Conservation (phyloP, 2,113 vertebrate genomes). For the Eurypyga helias region DNA sequence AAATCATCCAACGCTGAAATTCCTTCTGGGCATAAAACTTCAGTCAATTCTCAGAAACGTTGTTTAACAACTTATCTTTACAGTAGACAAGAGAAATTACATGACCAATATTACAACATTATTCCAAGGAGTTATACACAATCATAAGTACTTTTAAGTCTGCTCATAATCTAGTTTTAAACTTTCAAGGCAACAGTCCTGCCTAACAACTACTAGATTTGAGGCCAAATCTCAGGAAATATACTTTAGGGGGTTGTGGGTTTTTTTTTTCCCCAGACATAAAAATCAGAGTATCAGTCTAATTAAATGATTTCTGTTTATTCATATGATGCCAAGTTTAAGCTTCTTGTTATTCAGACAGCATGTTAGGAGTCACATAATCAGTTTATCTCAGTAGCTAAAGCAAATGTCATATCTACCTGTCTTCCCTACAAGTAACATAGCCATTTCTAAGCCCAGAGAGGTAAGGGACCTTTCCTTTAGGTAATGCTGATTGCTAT, state of each 20-base stretch:
- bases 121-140: neutral
- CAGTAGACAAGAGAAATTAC: neutral
- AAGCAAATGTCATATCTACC: neutral
- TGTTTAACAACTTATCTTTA: neutral
- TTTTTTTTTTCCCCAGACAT: accelerated
- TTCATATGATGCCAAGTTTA: neutral
- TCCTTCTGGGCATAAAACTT: neutral
- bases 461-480: neutral
- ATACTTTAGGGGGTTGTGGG: too few relatives aligned
- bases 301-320: neutral
- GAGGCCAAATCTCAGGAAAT: neutral
- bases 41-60: neutral
- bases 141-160: neutral
- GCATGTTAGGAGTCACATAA: neutral
- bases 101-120: neutral
- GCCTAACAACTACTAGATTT: neutral
- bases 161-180: neutral
- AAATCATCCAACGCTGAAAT: neutral
- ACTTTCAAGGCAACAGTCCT: neutral
- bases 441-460: neutral
- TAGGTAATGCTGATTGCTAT: neutral
- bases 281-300: too few relatives aligned
- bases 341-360: neutral
- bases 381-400: neutral
- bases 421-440: neutral